phyloP scores from a whole-genome alignment of 2,797 vertebrate species.

The Sebastes cheni region DNA sequence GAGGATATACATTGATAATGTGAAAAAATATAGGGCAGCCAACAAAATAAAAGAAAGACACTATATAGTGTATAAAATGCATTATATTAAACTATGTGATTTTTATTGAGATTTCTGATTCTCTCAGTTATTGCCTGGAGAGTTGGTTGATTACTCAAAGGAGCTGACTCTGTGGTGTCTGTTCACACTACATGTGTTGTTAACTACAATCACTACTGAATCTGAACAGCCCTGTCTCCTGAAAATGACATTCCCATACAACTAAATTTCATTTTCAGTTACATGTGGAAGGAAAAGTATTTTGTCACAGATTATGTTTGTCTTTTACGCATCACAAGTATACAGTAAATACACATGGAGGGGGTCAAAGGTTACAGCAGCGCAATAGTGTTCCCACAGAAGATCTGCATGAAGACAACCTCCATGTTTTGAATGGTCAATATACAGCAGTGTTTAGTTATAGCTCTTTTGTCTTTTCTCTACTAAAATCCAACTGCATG shows the following conservation, averaged over 20 bases:
- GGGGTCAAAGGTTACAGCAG: slow-evolving; percentile 45
- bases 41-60: neutral
- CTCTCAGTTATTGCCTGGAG: neutral
- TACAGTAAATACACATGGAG: slow-evolving; percentile 31
- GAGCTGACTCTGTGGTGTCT: neutral
- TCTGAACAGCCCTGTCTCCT: neutral
- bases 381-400: neutral
- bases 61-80: neutral
- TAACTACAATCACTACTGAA: neutral
- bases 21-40: neutral
- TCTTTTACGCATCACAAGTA: neutral
- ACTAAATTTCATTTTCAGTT: too few species aligned
- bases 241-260: too few species aligned
- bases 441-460: neutral
- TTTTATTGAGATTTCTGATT: neutral
- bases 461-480: neutral
- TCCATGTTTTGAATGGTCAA: neutral
- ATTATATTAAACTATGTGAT: neutral
- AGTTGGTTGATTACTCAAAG: neutral
- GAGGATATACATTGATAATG: neutral
- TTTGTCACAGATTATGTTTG: too few species aligned
- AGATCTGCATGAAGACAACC: neutral
- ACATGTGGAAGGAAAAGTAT: too few species aligned
- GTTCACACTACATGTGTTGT: neutral
- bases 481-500: slow-evolving; percentile 34